phyloP scores from a whole-genome alignment of 2,113 vertebrate species.

The Polypterus bichir region DNA sequence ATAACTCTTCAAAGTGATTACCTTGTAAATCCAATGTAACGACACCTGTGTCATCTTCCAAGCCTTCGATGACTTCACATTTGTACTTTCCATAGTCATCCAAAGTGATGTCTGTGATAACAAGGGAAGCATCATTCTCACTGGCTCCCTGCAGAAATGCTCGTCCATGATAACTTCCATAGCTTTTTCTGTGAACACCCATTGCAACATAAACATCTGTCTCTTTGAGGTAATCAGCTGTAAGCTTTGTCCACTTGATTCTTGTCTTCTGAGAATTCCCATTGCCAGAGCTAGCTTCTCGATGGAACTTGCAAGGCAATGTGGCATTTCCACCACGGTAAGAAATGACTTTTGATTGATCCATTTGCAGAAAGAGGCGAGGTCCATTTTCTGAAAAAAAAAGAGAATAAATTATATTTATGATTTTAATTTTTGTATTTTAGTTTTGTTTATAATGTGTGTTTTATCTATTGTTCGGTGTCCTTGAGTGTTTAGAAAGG shows the following conservation, averaged over 20 bases:
- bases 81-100: slow-evolving; percentile 76
- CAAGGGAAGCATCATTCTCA: slow-evolving; percentile 63
- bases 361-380: slow-evolving; percentile 65
- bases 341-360: slow-evolving; percentile 62
- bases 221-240: slow-evolving; percentile 59
- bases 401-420: background rate
- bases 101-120: slow-evolving; percentile 55
- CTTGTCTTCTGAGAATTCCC: slow-evolving; percentile 51
- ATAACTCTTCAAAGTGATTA: slow-evolving; percentile 24
- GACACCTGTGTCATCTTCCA: slow-evolving; percentile 59
- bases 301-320: slow-evolving; percentile 66
- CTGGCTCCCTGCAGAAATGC: slow-evolving; percentile 49
- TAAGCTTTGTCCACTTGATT: slow-evolving; percentile 84
- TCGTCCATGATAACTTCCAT: slow-evolving; percentile 58
- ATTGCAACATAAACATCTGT: slow-evolving; percentile 72
- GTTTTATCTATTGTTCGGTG: too few relatives aligned
- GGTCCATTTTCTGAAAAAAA: slow-evolving; percentile 60
- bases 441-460: too few relatives aligned
- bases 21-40: slow-evolving; percentile 61
- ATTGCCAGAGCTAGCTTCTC: slow-evolving; percentile 36
- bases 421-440: too few relatives aligned
- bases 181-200: slow-evolving; percentile 73
- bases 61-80: slow-evolving; percentile 74
- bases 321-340: slow-evolving; percentile 66
- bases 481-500: too few relatives aligned